Conservation (phyloP, 1,140 invertebrate genomes). For the Medauroidea extradentata region DNA sequence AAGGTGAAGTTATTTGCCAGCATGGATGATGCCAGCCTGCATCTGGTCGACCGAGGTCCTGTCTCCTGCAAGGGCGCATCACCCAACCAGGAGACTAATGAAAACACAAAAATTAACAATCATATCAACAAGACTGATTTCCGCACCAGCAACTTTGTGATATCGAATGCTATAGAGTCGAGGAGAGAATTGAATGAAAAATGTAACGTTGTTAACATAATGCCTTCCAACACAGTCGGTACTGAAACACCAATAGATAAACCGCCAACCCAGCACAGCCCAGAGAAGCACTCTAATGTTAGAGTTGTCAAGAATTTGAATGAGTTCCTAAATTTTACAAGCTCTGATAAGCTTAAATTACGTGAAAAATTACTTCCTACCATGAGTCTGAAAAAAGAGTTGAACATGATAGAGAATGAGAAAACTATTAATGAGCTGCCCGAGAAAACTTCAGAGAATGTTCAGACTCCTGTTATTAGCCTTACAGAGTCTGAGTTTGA, state of each 20-base stretch:
- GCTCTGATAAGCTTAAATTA: constrained; percentile 49
- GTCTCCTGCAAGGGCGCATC: too few species aligned
- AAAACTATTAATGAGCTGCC: too few species aligned
- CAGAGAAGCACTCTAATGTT: constrained; percentile 29
- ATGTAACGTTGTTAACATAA: too few species aligned
- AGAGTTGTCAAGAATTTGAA: constrained; percentile 76
- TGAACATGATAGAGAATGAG: too few species aligned
- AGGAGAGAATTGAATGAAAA: too few species aligned
- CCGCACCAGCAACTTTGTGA: constrained; percentile 1
- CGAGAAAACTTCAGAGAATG: too few species aligned
- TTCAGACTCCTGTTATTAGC: too few species aligned
- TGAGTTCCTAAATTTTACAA: constrained; percentile 73
- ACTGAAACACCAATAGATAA: constrained; percentile 14
- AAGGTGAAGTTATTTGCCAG: constrained; percentile 31
- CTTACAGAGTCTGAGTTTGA: too few species aligned
- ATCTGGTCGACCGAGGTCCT: constrained; percentile 24
- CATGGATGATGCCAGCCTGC: constrained; percentile 33
- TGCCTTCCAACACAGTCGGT: constrained; percentile 12
- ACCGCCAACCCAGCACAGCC: constrained; percentile 21
- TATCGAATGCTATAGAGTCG: neutral
- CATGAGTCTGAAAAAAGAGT: constrained; percentile 39
- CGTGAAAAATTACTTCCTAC: constrained; percentile 27
- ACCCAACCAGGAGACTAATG: constrained; percentile 36
- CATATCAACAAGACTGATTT: constrained; percentile 23
- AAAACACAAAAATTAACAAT: constrained; percentile 32